phyloP scores from a whole-genome alignment of 2,888 invertebrate species.

The Aleiodes leptofemur region DNA sequence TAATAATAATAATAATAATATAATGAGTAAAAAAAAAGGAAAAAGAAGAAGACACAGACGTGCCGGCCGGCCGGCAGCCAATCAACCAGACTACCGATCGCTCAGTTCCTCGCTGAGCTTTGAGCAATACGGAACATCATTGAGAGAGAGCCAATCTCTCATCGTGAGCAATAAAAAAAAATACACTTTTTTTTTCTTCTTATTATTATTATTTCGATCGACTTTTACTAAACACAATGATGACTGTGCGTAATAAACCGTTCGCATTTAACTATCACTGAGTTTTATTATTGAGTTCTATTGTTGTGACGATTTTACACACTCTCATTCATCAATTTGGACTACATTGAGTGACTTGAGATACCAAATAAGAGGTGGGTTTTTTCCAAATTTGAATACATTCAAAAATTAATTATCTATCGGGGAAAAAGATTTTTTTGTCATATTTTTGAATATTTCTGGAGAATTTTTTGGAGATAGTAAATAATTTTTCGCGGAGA shows the following conservation, averaged over 20 bases:
- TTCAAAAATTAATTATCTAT: too few species aligned
- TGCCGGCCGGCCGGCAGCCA: constrained; percentile 66
- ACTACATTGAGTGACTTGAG: background rate
- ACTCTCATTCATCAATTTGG: background rate
- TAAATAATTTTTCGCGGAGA: too few species aligned
- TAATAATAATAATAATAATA: constrained; percentile 13
- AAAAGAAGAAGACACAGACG: constrained; percentile 42
- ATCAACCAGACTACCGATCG: constrained; percentile 46
- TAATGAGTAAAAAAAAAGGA: constrained; percentile 10
- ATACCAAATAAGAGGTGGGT: too few species aligned
- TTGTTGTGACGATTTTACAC: constrained; percentile 2
- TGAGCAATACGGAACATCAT: constrained; percentile 64
- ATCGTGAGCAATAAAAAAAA: background rate
- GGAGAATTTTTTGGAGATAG: too few species aligned
- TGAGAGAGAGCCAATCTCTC: constrained; percentile 38
- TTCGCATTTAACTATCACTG: background rate
- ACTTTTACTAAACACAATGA: constrained; percentile 14
- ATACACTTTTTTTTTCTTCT: too few species aligned
- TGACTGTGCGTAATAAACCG: constrained; percentile 5
- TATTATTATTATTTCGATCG: background rate
- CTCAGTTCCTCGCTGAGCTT: constrained; percentile 68
- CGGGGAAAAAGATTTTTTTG: too few species aligned
- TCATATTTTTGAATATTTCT: too few species aligned
- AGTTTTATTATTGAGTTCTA: background rate
- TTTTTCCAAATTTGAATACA: background rate